Base-by-base conservation (phyloP, 2,888 invertebrate genomes). In the Dusona sp. region DNA sequence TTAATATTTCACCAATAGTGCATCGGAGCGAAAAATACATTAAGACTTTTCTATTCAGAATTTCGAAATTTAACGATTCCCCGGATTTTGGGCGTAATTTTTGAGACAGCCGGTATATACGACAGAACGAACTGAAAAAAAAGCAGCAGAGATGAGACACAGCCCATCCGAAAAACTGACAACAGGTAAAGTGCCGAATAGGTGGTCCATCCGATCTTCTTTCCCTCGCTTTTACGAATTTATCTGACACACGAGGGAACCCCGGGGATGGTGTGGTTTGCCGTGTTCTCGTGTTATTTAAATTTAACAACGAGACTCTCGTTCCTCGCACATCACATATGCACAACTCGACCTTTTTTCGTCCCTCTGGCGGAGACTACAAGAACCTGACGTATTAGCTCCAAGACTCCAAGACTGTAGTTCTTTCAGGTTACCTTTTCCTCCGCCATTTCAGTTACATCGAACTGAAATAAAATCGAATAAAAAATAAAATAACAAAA, bases 231-330 rank as follows among this genome's bases (percentile, higher is more conserved):
- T 77, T 86, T 78, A 84, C 87, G 88, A 89, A 92, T 92, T 92
- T 92, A 92, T 92, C 88, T 89, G 89, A 89, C 88, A 90, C 61
- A 78, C 68, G 64, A 86, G 90, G 84, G 90, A 91, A 89, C 90
- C 91, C 90, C 91, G 89, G 51, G 77, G 70, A 54, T 89, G 90
- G 90, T 88, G 91, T 90, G 90, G 90, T 91, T 90, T 92, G 92
- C 93, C 90, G 92, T 61, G 61, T 89, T 88, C 86, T 87, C 92
- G 89, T 92, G 93, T 93, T 93, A 93, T 93, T 93, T 91, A 93
- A 93, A 93, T 93, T 91, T 89, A 91, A 92, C 92, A 92, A 85
- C 91, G 89, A 86, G 88, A 84, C 88, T 83, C 82, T 82, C 88
- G 85, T 88, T 86, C 84, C 22, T 70, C 38, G 19, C 64, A 75